Evolutionary conservation across 2,888 invertebrate genomes (phyloP), one percentile per base, ranked within the genome.

Genomic region (Ichneumoninae sp.): DNA sequence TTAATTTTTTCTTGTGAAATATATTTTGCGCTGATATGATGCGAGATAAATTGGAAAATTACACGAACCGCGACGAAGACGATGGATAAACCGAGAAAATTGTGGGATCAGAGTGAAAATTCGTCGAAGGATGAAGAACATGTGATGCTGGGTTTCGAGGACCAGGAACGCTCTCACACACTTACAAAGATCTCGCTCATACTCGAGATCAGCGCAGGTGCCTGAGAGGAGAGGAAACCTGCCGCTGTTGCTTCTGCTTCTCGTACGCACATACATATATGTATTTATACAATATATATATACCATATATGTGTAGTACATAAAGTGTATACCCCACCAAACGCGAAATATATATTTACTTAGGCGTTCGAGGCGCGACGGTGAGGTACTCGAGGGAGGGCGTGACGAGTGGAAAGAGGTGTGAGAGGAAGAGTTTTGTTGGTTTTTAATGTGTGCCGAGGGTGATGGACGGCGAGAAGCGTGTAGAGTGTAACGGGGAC

Each of bases 401-500:
- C 19, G 62, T 36, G 33, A 50, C 40, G 71, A 36, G 65, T 40
- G 36, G 52, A 47, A 65, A 26, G 74, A 84, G 83, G 80, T 77
- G 83, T 72, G 80, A 76, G 80, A 79, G 74, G 62, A 57, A 72
- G 71, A 68, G 71, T 81, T 69, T 84, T 87, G 84, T 87, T 86
- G 84, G 72, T 86, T 83, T 83, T 79, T 76, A 86, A 78, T 86
- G 79, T 83, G 72, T 85, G 72, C 74, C 69, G 70, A 80, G 72
- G 83, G 60, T 71, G 81, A 82, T 68, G 77, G 71, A 76, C 70
- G 69, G 69, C 22, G 44, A 69, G 50, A 30, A 47, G 50, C 26
- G 66, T n/a, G 47, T 40, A 50, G 70, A 40, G 54, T 47, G 19
- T 30, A 62, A 62, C 57, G 57, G 57, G 40, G 26, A 66, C 22